Percentiles rank a stretch among this genome's conserved stretches.
Conservation (phyloP, 2,113 vertebrate genomes). For the Chaenocephalus aceratus region DNA sequence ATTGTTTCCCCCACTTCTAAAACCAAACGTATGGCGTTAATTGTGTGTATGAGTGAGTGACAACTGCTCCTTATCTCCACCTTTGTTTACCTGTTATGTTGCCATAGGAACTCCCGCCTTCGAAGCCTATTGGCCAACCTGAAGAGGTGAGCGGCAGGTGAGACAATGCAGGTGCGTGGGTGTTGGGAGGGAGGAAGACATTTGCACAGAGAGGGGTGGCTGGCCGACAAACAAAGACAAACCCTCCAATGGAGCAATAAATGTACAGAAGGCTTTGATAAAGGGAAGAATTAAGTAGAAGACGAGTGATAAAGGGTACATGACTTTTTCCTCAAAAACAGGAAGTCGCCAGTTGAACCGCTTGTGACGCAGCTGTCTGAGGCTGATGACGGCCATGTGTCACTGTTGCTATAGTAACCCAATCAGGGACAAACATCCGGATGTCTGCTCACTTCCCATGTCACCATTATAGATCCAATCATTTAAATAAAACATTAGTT, state of each 20-base stretch:
- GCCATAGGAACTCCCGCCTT: slow-evolving; percentile 66
- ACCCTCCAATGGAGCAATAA: slow-evolving; percentile 41
- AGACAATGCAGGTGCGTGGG: slow-evolving; percentile 48
- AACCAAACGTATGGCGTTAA: not conserved
- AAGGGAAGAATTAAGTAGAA: not conserved
- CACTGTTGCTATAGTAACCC: slow-evolving; percentile 63
- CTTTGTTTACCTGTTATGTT: slow-evolving; percentile 83
- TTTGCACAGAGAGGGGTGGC: slow-evolving; percentile 27
- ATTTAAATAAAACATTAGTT: no score
- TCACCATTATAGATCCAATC: slow-evolving; percentile 13
- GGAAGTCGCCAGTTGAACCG: slow-evolving; percentile 77
- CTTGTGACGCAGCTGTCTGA: slow-evolving; percentile 72
- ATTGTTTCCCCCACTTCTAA: not conserved
- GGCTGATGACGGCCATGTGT: slow-evolving; percentile 58
- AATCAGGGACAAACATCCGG: slow-evolving; percentile 73
- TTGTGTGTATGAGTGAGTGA: not conserved
- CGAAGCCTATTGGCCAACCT: slow-evolving; percentile 41
- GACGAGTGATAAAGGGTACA: not conserved
- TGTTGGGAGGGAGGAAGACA: not conserved
- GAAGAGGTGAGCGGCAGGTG: slow-evolving; percentile 64
- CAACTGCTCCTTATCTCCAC: slow-evolving; percentile 55
- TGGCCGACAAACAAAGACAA: slow-evolving; percentile 35
- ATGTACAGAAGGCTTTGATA: slow-evolving; percentile 1
- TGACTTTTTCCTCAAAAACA: slow-evolving; percentile 67
- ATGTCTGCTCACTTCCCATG: not conserved